phyloP scores from a whole-genome alignment of 1,140 invertebrate species.

The Hestina assimilis region DNA sequence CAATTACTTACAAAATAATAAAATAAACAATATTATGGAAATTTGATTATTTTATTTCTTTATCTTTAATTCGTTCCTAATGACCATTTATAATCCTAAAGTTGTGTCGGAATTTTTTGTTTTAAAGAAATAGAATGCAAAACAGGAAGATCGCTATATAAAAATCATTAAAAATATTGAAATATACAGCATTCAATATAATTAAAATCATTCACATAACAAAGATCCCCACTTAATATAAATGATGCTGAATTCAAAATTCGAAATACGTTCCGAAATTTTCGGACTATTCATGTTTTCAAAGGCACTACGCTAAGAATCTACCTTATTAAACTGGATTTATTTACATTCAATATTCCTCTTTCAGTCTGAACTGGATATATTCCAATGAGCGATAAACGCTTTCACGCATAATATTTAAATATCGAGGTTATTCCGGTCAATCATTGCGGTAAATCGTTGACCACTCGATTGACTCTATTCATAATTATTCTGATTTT shows the following conservation, averaged over 20 bases:
- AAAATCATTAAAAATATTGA: too few species aligned
- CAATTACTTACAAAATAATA: too few species aligned
- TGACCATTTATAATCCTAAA: too few species aligned
- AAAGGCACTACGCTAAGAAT: not conserved
- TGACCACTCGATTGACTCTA: constrained; percentile 13
- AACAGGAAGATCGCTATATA: too few species aligned
- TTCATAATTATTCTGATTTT: constrained; percentile 17
- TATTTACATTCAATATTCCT: not conserved
- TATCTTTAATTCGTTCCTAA: too few species aligned
- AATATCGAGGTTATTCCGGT: constrained; percentile 14
- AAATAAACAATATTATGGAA: too few species aligned
- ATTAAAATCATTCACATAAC: too few species aligned
- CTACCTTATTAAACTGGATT: not conserved
- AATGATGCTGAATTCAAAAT: not conserved
- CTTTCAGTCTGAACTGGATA: not conserved
- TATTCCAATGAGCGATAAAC: constrained; percentile 1
- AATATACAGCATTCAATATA: too few species aligned
- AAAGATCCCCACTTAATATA: too few species aligned
- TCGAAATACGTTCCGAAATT: not conserved
- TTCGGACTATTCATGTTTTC: not conserved
- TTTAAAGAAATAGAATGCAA: too few species aligned
- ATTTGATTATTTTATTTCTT: too few species aligned
- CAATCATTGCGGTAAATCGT: constrained; percentile 15
- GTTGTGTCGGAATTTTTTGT: too few species aligned
- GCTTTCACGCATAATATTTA: constrained; percentile 14